Conservation (phyloP, 2,113 vertebrate species). For the Cyrtonyx montezumae region DNA sequence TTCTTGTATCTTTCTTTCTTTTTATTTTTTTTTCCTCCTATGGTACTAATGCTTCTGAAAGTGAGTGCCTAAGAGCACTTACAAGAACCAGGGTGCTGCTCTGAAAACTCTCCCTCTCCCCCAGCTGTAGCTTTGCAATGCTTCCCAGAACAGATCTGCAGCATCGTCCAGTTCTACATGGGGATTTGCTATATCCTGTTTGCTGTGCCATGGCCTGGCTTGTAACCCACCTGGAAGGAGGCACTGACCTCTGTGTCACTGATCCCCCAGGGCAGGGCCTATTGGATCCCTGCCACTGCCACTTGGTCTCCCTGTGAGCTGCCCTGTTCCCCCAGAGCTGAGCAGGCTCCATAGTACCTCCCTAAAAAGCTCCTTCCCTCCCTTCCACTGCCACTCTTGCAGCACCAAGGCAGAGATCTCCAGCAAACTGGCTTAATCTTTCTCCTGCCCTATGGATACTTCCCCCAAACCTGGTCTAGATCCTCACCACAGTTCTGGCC, state of each 20-base stretch:
- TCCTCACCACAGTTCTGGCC: neutral
- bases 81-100: neutral
- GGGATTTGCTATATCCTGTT: neutral
- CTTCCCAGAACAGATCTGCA: slow-evolving; percentile 3
- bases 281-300: neutral
- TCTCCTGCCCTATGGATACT: neutral
- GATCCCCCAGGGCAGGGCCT: neutral
- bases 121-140: neutral
- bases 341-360: neutral
- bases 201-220: neutral
- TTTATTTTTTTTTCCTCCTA: neutral
- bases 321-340: neutral
- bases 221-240: accelerated
- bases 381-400: neutral
- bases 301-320: neutral
- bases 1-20: neutral
- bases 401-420: neutral
- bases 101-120: slow-evolving; percentile 16
- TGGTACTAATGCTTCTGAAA: slow-evolving; percentile 29
- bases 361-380: neutral
- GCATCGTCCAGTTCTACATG: neutral
- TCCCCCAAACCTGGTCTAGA: neutral
- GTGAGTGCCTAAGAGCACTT: slow-evolving; percentile 19
- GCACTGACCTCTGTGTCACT: neutral
- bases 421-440: neutral